These are phyloP conservation scores for Allophyes oxyacanthae DNA, from an alignment of 2,888 invertebrate genomes.

Conservation along the genomic window DNA sequence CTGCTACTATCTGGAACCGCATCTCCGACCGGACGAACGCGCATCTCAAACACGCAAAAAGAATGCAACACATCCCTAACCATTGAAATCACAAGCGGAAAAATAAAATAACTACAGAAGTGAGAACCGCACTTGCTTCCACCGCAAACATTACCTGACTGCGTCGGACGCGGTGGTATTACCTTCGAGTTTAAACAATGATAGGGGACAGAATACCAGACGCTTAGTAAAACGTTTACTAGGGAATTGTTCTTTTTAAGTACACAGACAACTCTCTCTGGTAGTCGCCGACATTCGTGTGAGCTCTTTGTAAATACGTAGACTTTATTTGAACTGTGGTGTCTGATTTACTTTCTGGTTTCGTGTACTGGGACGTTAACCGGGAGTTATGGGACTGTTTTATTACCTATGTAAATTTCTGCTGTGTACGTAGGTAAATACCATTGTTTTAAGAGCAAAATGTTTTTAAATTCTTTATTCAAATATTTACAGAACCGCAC, in stretches of 20 bases:
- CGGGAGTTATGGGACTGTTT: slow-evolving; percentile 60
- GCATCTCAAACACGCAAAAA: slow-evolving; percentile 57
- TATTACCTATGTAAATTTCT: slow-evolving; percentile 60
- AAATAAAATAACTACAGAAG: slow-evolving; percentile 12
- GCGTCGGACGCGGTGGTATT: slow-evolving; percentile 5
- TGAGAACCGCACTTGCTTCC: slow-evolving; percentile 24
- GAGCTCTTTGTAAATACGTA: slow-evolving; percentile 75
- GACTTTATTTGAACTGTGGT: slow-evolving; percentile 70
- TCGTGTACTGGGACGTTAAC: slow-evolving; percentile 58
- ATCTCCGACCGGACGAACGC: slow-evolving; percentile 62
- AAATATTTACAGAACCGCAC: slow-evolving; percentile 13
- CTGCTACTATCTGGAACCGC: slow-evolving; percentile 66
- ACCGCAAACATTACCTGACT: slow-evolving; percentile 14
- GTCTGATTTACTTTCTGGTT: slow-evolving; percentile 70
- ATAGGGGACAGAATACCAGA: slow-evolving; percentile 55
- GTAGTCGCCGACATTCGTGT: slow-evolving; percentile 70
- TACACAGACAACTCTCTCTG: slow-evolving; percentile 69
- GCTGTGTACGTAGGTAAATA: slow-evolving; percentile 43
- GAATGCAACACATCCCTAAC: slow-evolving; percentile 53
- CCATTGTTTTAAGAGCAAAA: slow-evolving; percentile 35
- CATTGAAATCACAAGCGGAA: slow-evolving; percentile 40
- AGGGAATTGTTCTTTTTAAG: slow-evolving; percentile 75
- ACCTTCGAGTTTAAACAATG: slow-evolving; percentile 53
- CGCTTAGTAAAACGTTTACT: slow-evolving; percentile 73
- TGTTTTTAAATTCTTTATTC: slow-evolving; percentile 8